Conservation (phyloP, 2,797 vertebrate species). For the Lutjanus argentimaculatus region DNA sequence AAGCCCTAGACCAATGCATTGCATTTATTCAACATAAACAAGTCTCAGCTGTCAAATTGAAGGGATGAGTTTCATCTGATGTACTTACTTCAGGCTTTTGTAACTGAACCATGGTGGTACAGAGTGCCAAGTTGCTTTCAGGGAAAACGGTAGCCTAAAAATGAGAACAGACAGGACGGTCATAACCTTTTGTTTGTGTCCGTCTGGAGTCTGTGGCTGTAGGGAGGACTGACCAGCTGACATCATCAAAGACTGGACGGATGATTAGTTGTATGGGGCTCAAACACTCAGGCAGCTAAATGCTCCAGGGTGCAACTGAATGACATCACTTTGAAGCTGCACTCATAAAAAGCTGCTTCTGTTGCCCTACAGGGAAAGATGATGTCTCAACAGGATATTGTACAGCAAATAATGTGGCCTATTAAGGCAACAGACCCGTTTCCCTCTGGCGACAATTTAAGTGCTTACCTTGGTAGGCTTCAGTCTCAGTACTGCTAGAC, state of each 20-base stretch:
- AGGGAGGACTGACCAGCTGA: constrained; percentile 20
- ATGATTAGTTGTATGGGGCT: not conserved
- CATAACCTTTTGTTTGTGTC: not conserved
- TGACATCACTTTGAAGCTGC: constrained; percentile 40
- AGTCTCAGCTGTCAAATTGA: not conserved
- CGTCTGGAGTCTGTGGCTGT: not conserved
- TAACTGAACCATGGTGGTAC: not conserved
- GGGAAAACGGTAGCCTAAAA: not conserved
- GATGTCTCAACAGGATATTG: constrained; percentile 32
- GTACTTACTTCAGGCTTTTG: not conserved
- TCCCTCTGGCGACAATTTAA: not conserved
- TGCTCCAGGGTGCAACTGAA: constrained; percentile 26
- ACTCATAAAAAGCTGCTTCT: constrained; percentile 25
- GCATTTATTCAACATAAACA: not conserved
- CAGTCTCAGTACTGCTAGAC: not conserved
- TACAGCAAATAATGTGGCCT: constrained; percentile 21
- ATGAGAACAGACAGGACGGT: not conserved
- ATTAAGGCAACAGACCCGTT: not conserved
- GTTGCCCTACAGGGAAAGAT: constrained; percentile 9
- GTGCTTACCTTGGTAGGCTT: not conserved
- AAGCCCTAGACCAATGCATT: too few relatives aligned
- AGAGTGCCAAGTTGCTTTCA: not conserved
- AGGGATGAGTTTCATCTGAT: constrained; percentile 5
- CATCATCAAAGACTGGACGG: constrained; percentile 16
- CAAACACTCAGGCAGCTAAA: constrained; percentile 6